Evolutionary conservation across 1,140 invertebrate species (phyloP), one percentile per base, ranked within the genome.

Genomic region (Drosophila hydei): DNA sequence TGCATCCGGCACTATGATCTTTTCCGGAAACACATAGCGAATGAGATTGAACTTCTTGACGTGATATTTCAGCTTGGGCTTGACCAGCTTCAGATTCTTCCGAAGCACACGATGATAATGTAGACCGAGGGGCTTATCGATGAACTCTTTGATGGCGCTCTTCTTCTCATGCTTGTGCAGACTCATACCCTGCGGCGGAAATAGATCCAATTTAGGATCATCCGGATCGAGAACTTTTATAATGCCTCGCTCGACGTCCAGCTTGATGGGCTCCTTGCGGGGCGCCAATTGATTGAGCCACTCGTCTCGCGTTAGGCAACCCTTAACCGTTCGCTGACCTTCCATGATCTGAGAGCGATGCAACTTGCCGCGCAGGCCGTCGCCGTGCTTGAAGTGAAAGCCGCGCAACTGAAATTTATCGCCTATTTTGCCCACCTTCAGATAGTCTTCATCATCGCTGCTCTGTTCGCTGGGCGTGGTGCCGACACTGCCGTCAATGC

Each of bases 21-120:
- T 77, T n/a, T 70, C 81, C 23, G 72, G 77, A 40, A 77, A 91
- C 3, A 87, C 83, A n/a, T 88, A 91, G 1, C 89, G 75, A 12
- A 89, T 90, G 1, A 91, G 71, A 45, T 91, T 91, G 40, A 91
- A 91, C 40, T 91, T 91, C 16, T 67, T 77, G 0, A 90, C 81
- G 6, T 77, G 71, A 21, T 84, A 90, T 6, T 63, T 50, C 3
- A 90, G 55, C 16, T 72, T 77, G 0, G 90, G 90, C 14, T 88
- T 85, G 23, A 89, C 73, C 3, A 89, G 56, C 43, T 80, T 77
- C 0, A 91, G 43, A 9, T 90, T 90, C 62, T 90, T 91, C 12
- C 79, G 81, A 7, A 87, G 52, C n/a, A 65, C 61, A 0, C 88
- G 76, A 40, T 91, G 78, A 61, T 91, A 91, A 11, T 91, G 90